Evolutionary conservation across 2,888 invertebrate species (phyloP), one percentile per base, ranked within the genome.

Genomic region (Stenichneumon culpator): DNA sequence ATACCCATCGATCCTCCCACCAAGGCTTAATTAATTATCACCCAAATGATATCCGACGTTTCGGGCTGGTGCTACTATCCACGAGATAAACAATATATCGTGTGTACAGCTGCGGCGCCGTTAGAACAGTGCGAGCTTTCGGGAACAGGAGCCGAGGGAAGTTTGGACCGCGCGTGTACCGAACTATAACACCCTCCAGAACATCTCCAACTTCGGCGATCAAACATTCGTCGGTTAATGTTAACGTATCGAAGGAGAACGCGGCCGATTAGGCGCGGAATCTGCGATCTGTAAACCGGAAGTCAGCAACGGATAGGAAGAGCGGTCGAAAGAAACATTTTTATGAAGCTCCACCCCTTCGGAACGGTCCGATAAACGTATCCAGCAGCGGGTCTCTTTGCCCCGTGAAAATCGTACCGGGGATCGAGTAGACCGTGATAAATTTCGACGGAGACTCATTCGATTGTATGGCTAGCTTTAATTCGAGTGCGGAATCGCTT

Each of bases 11-110:
- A 92, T 92, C 90, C 87, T 89, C 74, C 79, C 44, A 47, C 82
- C 84, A 79, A 83, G 87, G 83, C 87, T 88, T 92, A 91, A 92
- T 92, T 92, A 92, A 92, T 92, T 92, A 91, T 89, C 89, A 79
- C 73, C 86, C 84, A 88, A 88, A 88, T 86, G 86, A 89, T 88
- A 86, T 86, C 86, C 80, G 79, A 86, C 87, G 84, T 88, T 86
- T 86, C 79, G 63, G 79, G 72, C 81, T 70, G 57, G 50, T 68
- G 39, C 75, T 73, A 72, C 36, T 36, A 73, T 78, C 44, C 68
- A 9, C 69, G 25, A 32, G 44, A 57, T 39, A 75, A 77, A 80
- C 83, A 87, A 86, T 84, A 78, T 60, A 52, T 28, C n/a, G 4
- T 39, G 11, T n/a, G 3, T 39, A 44, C 9, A 19, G 74, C 75